phyloP scores from a whole-genome alignment of 1,140 invertebrate species.

The Neodiprion lecontei region DNA sequence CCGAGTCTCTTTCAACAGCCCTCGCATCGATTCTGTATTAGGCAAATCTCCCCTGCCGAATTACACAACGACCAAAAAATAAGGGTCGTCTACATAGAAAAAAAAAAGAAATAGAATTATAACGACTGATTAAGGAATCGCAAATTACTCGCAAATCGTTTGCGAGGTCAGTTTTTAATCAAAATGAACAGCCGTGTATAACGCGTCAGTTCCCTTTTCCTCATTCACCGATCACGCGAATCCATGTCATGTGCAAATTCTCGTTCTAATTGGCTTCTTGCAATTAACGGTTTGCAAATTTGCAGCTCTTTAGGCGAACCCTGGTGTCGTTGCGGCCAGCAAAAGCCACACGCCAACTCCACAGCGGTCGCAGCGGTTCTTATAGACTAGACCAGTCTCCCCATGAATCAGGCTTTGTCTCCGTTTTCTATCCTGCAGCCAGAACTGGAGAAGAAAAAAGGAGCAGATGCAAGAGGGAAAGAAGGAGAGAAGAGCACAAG shows the following conservation, averaged over 20 bases:
- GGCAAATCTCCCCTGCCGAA: too few relatives aligned
- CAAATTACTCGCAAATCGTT: too few relatives aligned
- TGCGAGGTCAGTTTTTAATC: too few relatives aligned
- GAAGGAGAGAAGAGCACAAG: conserved; percentile 23
- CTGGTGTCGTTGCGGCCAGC: neutral
- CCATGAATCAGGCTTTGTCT: neutral
- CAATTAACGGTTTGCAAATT: neutral
- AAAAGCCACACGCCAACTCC: conserved; percentile 1
- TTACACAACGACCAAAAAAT: neutral
- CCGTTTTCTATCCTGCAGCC: conserved; percentile 21
- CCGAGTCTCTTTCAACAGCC: too few relatives aligned
- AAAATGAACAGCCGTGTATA: too few relatives aligned
- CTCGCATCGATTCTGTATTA: too few relatives aligned
- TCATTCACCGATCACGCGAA: neutral
- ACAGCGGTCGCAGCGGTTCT: neutral
- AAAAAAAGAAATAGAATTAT: neutral
- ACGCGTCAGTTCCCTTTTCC: too few relatives aligned
- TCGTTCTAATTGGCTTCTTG: neutral
- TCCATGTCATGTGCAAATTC: neutral
- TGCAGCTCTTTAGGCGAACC: neutral
- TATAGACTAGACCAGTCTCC: neutral
- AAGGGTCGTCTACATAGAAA: neutral
- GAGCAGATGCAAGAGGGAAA: neutral
- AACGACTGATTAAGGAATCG: too few relatives aligned
- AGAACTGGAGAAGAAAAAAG: neutral